Evolutionary conservation across 1,140 invertebrate species (phyloP), one percentile per base, ranked within the genome.

Genomic region (Pseudomyrmex flavicornis): DNA sequence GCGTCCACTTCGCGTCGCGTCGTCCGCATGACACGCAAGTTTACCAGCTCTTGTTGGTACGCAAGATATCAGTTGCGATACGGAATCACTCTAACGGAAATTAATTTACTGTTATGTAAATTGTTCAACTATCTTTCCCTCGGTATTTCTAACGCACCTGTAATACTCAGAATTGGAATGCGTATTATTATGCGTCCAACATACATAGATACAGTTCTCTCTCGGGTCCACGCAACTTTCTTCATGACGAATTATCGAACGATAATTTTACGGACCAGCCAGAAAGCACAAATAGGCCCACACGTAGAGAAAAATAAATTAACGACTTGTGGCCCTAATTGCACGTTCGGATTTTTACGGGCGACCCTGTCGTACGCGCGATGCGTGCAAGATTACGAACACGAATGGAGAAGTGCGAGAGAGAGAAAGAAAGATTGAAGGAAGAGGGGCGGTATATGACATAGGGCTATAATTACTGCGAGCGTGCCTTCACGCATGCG

Each of bases 321-420:
- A 89, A 89, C 88, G 88, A 89, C 70, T 35, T 35, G 72, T 86
- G 87, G 88, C 75, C 87, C 87, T 88, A 89, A 89, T 89, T 89
- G 88, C 84, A 88, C 87, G 88, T 88, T 89, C 75, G 84, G 75
- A 89, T 86, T 88, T 89, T 89, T 89, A 89, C 75, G 84, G 80
- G 75, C 70, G 80, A 86, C 59, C 86, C 84, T 84, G 86, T 88
- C 84, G 75, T 86, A 86, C 74, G 54, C 73, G 62, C 59, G 83
- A 87, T 75, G 73, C 54, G 69, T 77, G 77, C 85, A 63, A 77
- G 77, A 88, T 77, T 85, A 85, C 88, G 61, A 76, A 80, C 52
- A 75, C 69, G 35, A 68, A 17, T 12, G 15, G 12, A 44, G 15
- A 46, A 50, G 4, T 15, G 35, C 8, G 50, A 4, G 17, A 22